Percentiles rank a stretch among this genome's conserved stretches.
Evolutionary conservation across 2,113 vertebrate genomes (phyloP).

Genomic region (Chaetura pelagica): DNA sequence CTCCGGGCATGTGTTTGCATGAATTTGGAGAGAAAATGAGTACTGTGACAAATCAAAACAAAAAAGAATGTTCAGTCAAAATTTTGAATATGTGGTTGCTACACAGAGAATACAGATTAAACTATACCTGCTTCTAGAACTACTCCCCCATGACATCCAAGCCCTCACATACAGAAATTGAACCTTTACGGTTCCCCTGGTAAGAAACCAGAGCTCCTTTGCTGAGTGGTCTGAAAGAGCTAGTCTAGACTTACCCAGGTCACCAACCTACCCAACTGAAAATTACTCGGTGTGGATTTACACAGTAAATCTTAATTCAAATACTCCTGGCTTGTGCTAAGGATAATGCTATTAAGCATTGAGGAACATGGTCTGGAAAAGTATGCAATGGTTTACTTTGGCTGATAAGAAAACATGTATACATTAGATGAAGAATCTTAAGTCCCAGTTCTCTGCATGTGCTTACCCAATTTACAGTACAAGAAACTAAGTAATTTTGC

Average conservation of each 20-base stretch:
- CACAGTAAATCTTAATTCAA: not conserved
- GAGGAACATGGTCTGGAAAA: not conserved
- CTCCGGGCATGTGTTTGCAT: not conserved
- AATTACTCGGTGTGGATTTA: not conserved
- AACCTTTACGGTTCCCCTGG: not conserved
- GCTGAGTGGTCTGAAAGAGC: not conserved
- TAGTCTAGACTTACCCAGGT: not conserved
- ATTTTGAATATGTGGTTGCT: not conserved
- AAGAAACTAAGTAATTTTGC: not conserved
- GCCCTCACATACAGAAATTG: not conserved
- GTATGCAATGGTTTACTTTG: not conserved
- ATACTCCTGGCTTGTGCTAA: not conserved
- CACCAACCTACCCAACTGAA: not conserved
- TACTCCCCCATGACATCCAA: not conserved
- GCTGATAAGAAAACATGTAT: not conserved
- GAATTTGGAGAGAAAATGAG: not conserved
- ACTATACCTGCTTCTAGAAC: not conserved
- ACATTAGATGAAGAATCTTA: not conserved
- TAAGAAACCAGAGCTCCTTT: not conserved
- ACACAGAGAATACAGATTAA: not conserved
- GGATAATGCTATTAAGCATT: not conserved
- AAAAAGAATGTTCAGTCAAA: not conserved
- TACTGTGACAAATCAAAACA: not conserved
- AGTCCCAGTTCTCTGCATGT: not conserved
- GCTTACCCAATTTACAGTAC: not conserved